Evolutionary conservation across 1,140 invertebrate species (phyloP), one percentile per base, ranked within the genome.

Genomic region (Bursaphelenchus mucronatus): DNA sequence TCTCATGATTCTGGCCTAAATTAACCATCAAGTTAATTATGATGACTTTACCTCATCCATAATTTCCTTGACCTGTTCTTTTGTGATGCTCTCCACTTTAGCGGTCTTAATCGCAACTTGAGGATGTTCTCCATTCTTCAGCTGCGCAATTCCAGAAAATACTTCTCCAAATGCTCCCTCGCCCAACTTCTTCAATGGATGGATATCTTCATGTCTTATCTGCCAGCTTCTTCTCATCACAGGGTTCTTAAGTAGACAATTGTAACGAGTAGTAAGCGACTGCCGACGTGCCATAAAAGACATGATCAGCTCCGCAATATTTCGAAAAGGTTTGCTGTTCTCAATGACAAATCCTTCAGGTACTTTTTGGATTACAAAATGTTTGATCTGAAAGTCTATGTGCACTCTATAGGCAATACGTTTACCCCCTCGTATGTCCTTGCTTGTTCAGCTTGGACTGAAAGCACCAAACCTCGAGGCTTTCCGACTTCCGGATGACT

Each of bases 141-240:
- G 64, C 8, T 17, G 17, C 10, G 71, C 17, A 3, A 30, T 21
- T 7, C 66, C 68, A 17, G 15, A 21, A 17, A 39, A 65, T 6
- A 69, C 68, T 41, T 69, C 68, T 10, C 68, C 64, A 45, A 74
- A 71, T 8, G 69, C 69, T 10, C 69, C 69, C 47, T 74, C 71
- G 9, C 68, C 68, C 10, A 69, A 45, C 61, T 68, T 73, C 21
- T 69, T 69, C 15, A 17, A 4, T n/a, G 50, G n/a, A 15, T 66
- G 41, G 30, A 69, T 67, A 10, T 65, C 30, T n/a, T 68, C 19
- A 46, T 68, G 63, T 3, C 13, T 19, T 17, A 65, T 40, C 40
- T 65, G 64, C 63, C 63, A 65, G 8, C 39, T n/a, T 63, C 56
- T 19, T n/a, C 58, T 19, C n/a, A 63, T 19, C 13, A 61, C 21